These are phyloP conservation scores for Norana najaformis DNA, from an alignment of 2,888 invertebrate species.

Conservation along the genomic window DNA sequence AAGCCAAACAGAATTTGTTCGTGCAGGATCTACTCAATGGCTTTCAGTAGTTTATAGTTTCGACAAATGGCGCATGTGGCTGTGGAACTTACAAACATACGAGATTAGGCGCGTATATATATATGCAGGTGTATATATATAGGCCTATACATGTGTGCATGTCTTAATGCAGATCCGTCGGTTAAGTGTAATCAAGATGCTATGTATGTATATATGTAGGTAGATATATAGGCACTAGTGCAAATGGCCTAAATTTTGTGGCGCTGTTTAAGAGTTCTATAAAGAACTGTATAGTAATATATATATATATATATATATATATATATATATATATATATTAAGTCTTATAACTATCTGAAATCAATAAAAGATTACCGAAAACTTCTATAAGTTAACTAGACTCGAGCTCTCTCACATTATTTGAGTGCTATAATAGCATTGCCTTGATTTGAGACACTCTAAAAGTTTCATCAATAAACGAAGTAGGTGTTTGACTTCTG, in stretches of 20 bases:
- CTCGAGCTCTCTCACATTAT: no score
- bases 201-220: not conserved
- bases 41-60: slow-evolving; percentile 13
- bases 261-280: no score
- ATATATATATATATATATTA: no score
- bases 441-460: no score
- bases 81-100: not conserved
- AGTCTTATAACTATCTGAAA: not conserved
- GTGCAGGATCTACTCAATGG: slow-evolving; percentile 13
- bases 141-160: not conserved
- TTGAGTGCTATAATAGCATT: no score
- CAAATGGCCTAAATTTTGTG: no score
- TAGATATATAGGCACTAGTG: not conserved
- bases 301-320: no score
- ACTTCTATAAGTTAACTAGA: no score
- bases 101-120: not conserved
- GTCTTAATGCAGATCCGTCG: not conserved
- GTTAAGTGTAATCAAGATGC: not conserved
- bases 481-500: no score
- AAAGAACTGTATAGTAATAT: not conserved
- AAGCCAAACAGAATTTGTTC: slow-evolving; percentile 5
- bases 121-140: not conserved
- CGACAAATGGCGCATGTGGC: not conserved
- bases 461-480: no score
- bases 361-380: not conserved